These are phyloP conservation scores for Symphodus melops DNA, from an alignment of 2,113 vertebrate genomes.

Conservation along the genomic window DNA sequence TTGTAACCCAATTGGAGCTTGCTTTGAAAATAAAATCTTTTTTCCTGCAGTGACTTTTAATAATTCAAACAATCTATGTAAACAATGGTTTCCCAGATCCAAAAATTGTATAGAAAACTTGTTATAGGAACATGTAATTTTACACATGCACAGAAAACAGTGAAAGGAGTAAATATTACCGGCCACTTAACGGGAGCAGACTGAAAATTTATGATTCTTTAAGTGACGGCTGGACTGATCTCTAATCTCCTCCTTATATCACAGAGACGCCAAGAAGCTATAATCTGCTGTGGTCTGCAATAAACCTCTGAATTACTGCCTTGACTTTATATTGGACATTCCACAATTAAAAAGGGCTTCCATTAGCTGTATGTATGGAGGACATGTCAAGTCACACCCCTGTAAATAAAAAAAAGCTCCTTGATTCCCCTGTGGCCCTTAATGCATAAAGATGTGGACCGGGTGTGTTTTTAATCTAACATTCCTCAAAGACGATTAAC, in stretches of 20 bases:
- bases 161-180: neutral
- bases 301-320: neutral
- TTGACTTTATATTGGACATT: neutral
- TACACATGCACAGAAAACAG: neutral
- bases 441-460: neutral
- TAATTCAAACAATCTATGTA: neutral
- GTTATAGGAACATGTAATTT: neutral
- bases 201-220: neutral
- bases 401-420: neutral
- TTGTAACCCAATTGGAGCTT: no score
- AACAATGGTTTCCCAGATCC: neutral
- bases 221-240: neutral
- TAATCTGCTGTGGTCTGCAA: neutral
- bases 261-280: neutral
- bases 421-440: neutral
- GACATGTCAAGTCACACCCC: neutral
- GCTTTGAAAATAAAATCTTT: neutral
- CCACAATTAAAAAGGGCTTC: neutral
- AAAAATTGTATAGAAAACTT: neutral
- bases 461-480: neutral
- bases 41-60: neutral
- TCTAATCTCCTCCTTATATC: neutral
- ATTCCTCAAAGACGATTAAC: slow-evolving; percentile 2
- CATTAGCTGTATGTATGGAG: neutral
- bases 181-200: neutral